Percentiles rank a stretch among this genome's conserved stretches.
These are phyloP conservation scores for Ceyx margarethae DNA, from an alignment of 2,113 vertebrate species.

Conservation along the genomic window DNA sequence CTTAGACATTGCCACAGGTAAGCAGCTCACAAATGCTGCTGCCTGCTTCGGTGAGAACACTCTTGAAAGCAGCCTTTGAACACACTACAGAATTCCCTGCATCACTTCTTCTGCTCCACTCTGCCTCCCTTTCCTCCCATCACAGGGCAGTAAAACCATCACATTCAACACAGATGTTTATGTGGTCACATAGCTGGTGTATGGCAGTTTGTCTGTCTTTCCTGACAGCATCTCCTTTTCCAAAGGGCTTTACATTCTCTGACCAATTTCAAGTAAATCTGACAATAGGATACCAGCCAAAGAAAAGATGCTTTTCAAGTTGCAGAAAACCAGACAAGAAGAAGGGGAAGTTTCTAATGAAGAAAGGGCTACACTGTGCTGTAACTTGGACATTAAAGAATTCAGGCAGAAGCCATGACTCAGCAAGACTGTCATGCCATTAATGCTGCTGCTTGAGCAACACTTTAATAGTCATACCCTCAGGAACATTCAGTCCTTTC, in stretches of 20 bases:
- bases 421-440: neutral
- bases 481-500: neutral
- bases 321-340: neutral
- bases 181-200: fast-evolving
- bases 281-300: neutral
- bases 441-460: neutral
- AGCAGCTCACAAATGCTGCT: neutral
- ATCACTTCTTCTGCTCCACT: neutral
- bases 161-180: neutral
- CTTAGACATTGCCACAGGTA: neutral
- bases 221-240: neutral
- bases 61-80: neutral
- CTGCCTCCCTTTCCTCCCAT: neutral
- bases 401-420: neutral
- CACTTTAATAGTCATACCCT: fast-evolving
- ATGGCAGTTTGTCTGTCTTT: neutral
- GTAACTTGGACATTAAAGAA: neutral
- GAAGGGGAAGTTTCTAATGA: neutral
- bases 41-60: neutral
- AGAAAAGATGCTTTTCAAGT: neutral
- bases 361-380: neutral
- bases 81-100: neutral
- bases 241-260: neutral
- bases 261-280: neutral
- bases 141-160: neutral